Conservation (phyloP, 1,140 invertebrate genomes). For the Drosophila melanogaster region Release_6_plus_ISO1_MT NT_033779.5:16462501-16463000, state of each 20-base stretch:
- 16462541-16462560: slow-evolving; percentile 43
- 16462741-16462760: slow-evolving; percentile 68
- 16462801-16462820: slow-evolving; percentile 2
- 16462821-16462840: slow-evolving; percentile 4
- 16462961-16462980: slow-evolving; percentile 22
- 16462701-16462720: slow-evolving; percentile 64
- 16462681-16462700: slow-evolving; percentile 59
- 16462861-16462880: slow-evolving; percentile 65
- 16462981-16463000: slow-evolving; percentile 66
- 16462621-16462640: slow-evolving; percentile 33
- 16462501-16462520: not conserved
- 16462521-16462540: not conserved
- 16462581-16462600: slow-evolving; percentile 7
- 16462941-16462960: slow-evolving; percentile 36
- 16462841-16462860: slow-evolving; percentile 65
- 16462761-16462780: not conserved
- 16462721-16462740: slow-evolving; percentile 33
- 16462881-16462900: slow-evolving; percentile 39
- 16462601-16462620: not conserved
- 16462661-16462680: slow-evolving; percentile 63
- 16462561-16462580: slow-evolving; percentile 23
- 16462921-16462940: slow-evolving; percentile 72
- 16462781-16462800: slow-evolving; percentile 1
- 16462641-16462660: slow-evolving; percentile 28
- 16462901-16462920: slow-evolving; percentile 63